Base-by-base conservation (phyloP, 2,113 vertebrate genomes). In the Rattus rattus region DNA sequence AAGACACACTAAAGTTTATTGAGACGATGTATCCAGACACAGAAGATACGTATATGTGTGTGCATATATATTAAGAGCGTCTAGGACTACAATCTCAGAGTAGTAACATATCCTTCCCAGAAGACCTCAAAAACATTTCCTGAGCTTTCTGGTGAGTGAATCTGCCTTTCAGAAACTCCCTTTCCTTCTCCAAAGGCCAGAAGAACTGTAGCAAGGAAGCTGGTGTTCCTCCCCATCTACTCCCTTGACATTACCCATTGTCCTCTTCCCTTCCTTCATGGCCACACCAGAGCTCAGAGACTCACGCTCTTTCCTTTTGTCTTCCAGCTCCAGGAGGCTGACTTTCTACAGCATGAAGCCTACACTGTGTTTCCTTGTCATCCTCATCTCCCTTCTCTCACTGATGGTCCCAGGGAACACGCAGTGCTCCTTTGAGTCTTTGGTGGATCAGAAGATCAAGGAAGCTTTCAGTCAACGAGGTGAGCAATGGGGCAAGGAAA, bases 301-400 rank as follows among this genome's bases (percentile, higher is more conserved):
- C 43, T 16, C 28, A 49, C 69, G 65, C 90, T 20, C 26, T 67
- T 80, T 65, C 56, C 0, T 47, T 8, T 96, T 73, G 39, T 2
- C 19, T 91, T 39, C 54, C 36, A 92, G 65, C 4, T 19, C n/a
- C 54, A 87, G 86, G 90, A 83, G 61, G 39, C 84, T 63, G 24
- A 54, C 28, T 39, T 65, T 54, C 76, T 52, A 7, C 39, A 96
- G 43, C 33, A 97, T 93, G 94, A 96, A 93, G 47, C 2, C 36
- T 61, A 85, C 19, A 1, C n/a, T 10, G 14, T 73, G 17, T n/a
- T 49, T 84, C 69, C 67, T 96, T 81, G 47, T 95, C 72, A 72
- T 67, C 43, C 33, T 92, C 30, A 24, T 94, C 52, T 56, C 16
- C 16, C n/a, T 94, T 39, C 20, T 95, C 14, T 86, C 87, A 26